These are phyloP conservation scores for Trogon surrucura DNA, from an alignment of 2,113 vertebrate genomes.

Conservation along the genomic window DNA sequence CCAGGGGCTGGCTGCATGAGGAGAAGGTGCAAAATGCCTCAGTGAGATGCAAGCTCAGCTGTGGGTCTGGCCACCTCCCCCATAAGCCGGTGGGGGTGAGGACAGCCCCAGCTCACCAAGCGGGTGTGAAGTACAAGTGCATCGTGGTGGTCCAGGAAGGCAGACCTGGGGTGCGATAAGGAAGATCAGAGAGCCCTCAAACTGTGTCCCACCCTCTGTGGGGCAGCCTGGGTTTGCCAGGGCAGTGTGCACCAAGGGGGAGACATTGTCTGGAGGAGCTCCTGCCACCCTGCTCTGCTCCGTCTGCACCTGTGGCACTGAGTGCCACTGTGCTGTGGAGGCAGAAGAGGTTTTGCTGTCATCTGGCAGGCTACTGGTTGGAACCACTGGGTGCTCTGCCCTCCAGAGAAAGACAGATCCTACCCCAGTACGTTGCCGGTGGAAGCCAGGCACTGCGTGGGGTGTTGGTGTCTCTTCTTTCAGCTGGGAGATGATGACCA, in stretches of 20 bases:
- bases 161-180: not conserved
- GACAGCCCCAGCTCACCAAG: not conserved
- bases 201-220: not conserved
- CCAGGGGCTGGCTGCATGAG: not conserved
- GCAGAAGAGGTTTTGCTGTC: not conserved
- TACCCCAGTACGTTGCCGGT: not conserved
- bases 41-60: not conserved
- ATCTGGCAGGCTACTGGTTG: not conserved
- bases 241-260: not conserved
- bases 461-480: not conserved
- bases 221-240: not conserved
- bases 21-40: conserved; percentile 54
- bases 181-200: not conserved
- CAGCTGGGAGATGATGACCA: accelerated
- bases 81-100: not conserved
- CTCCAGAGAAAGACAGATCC: accelerated
- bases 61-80: not conserved
- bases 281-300: not conserved
- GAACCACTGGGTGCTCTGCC: not conserved
- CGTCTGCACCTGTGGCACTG: not conserved
- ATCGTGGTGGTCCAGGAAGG: not conserved
- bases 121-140: not conserved
- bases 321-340: accelerated
- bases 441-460: accelerated
- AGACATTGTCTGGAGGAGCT: not conserved